Base-by-base conservation (phyloP, 2,113 vertebrate genomes). In the Romanogobio albipinnatus region DNA sequence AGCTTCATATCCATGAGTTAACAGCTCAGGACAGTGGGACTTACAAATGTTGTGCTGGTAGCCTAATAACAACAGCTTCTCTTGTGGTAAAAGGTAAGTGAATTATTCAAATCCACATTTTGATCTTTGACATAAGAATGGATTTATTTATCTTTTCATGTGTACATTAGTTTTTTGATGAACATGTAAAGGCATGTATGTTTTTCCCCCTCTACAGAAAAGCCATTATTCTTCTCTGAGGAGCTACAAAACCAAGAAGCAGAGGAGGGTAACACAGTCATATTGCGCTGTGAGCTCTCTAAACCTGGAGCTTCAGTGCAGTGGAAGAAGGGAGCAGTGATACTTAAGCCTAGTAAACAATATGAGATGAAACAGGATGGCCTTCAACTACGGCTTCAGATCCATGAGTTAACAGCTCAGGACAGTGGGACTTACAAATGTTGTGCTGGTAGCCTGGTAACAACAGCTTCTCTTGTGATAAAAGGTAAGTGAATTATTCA, bases 221-320 rank as follows among this genome's bases (percentile, higher is more conserved):
- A 71, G 14, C 83, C 79, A 8, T 51, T 87, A 14, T 70, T 73
- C 73, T 96, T 97, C 92, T 96, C 96, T 68, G 91, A 93, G 59
- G 95, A 96, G 71, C 87, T 97, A 59, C 95, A 93, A 92, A 95
- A 95, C 11, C 93, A 95, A 79, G 95, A 96, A 78, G 94, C 85
- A 3, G 92, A 95, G 0, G 96, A 97, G 91, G 95, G 95, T 0
- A 93, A 94, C 36, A 91, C 90, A 0, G 90, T 93, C 64, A 94
- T 91, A 0, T 89, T 97, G 80, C 94, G 91, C 85, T 97, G 96
- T 7, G 94, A 97, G 89, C 92, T 97, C 36, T 96, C 96, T 45
- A 96, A 92, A 82, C 29, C 92, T 0, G 93, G 90, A 33, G 90
- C 92, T 10, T 86, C 87, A 0, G 95, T 96, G 10, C 94, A 95